Evolutionary conservation across 2,888 invertebrate species (phyloP).

Genomic region (Orthonychiurus folsomi): DNA sequence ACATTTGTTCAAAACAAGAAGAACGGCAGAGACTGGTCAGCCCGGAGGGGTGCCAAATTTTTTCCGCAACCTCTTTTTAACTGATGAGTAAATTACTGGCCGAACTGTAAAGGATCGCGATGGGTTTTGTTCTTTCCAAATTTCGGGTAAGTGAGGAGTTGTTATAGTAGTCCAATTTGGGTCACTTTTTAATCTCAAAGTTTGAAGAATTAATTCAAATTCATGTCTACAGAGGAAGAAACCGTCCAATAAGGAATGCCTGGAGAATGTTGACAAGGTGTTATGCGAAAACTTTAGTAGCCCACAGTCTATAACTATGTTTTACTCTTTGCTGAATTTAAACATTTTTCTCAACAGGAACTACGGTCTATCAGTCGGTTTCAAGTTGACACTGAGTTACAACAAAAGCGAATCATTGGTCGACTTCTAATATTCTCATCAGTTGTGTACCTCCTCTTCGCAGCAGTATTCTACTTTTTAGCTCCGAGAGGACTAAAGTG

Average conservation of each 20-base stretch:
- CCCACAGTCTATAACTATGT: no score
- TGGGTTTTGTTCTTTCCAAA: slow-evolving; percentile 37
- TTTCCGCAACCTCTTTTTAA: no score
- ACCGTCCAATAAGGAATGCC: slow-evolving; percentile 48
- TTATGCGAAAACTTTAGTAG: neutral
- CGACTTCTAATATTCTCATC: slow-evolving; percentile 57
- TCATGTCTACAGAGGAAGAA: slow-evolving; percentile 51
- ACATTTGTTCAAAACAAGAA: no score
- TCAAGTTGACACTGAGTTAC: slow-evolving; percentile 67
- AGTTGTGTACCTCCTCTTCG: slow-evolving; percentile 55
- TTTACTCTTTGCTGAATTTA: no score
- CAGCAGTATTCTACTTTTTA: slow-evolving; percentile 66
- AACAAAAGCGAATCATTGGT: slow-evolving; percentile 70
- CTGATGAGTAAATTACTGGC: no score
- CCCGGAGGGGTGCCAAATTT: no score
- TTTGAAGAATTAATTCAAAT: slow-evolving; percentile 1
- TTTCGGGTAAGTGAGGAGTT: slow-evolving; percentile 26
- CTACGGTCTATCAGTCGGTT: slow-evolving; percentile 72
- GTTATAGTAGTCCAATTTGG: no score
- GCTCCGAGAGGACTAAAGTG: slow-evolving; percentile 67
- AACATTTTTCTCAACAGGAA: slow-evolving; percentile 47
- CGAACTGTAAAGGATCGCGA: no score
- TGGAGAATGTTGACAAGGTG: slow-evolving; percentile 63
- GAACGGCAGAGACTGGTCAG: no score
- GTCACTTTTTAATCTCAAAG: no score